These are phyloP conservation scores for Akabosia matsudoensis DNA, from an alignment of 1,140 invertebrate genomes.

Conservation along the genomic window DNA sequence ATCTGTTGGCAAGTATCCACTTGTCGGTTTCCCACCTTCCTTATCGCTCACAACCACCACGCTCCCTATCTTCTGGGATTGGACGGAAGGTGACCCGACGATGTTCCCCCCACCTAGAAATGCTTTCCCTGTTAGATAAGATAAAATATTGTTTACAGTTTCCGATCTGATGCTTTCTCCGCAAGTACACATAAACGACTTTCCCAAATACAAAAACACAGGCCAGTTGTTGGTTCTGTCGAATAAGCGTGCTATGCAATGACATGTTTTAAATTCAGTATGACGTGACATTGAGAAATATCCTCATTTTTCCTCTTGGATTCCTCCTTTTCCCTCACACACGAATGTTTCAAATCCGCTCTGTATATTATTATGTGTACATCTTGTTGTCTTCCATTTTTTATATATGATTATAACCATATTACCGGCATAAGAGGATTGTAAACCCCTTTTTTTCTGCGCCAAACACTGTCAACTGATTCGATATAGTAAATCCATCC, in stretches of 20 bases:
- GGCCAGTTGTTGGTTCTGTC: no score
- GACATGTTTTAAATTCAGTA: no score
- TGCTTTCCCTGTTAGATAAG: slow-evolving; percentile 4
- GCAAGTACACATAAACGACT: no score
- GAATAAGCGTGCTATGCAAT: no score
- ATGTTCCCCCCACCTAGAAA: background rate
- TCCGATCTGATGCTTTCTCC: background rate
- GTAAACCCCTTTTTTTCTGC: background rate
- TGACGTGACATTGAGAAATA: no score
- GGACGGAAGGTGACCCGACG: slow-evolving; percentile 6
- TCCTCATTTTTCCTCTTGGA: no score
- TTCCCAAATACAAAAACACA: no score
- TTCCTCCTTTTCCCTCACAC: no score
- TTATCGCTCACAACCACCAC: slow-evolving; percentile 15
- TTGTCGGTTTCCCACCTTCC: slow-evolving; percentile 15
- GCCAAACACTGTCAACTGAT: background rate
- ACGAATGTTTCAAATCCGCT: no score
- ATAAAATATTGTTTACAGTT: background rate
- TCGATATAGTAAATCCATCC: background rate
- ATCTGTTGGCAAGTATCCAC: slow-evolving; percentile 35
- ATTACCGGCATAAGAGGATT: background rate
- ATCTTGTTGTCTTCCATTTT: no score
- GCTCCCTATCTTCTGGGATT: background rate
- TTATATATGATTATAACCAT: no score
- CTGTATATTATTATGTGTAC: no score